phyloP scores from a whole-genome alignment of 2,797 vertebrate species.

The Limnodromus scolopaceus region DNA sequence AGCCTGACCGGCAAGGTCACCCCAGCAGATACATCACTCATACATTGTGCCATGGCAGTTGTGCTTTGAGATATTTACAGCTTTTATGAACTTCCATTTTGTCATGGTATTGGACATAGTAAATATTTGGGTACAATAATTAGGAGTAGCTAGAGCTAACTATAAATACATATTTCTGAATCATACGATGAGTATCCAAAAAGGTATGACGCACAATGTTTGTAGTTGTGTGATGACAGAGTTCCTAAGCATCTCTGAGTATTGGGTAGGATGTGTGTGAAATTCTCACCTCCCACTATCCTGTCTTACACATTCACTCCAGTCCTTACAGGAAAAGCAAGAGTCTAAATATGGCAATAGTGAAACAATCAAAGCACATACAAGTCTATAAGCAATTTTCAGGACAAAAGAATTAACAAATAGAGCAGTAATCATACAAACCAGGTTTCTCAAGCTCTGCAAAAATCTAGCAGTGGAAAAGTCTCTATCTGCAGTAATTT shows the following conservation, averaged over 20 bases:
- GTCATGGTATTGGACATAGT: neutral
- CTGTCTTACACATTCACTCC: conserved; percentile 53
- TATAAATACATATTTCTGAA: conserved; percentile 32
- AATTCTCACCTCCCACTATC: conserved; percentile 54
- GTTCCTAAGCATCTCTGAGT: neutral
- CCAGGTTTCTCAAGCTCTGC: neutral
- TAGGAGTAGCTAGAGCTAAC: neutral
- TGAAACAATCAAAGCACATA: neutral
- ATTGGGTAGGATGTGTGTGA: conserved; percentile 30
- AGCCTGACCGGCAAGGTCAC: neutral
- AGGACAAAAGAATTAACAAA: neutral
- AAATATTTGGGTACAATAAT: conserved; percentile 54
- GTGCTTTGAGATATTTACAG: neutral
- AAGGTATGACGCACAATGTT: neutral
- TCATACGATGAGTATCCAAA: neutral
- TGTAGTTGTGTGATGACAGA: neutral
- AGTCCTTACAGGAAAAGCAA: conserved; percentile 36
- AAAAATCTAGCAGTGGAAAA: neutral
- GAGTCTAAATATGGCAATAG: conserved; percentile 10
- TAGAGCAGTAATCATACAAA: neutral
- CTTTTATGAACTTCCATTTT: neutral
- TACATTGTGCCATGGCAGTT: neutral
- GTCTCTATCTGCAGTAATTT: neutral
- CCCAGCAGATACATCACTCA: neutral
- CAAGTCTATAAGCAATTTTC: neutral